Evolutionary conservation across 2,113 vertebrate genomes (phyloP).

Genomic region (Bungarus multicinctus): DNA sequence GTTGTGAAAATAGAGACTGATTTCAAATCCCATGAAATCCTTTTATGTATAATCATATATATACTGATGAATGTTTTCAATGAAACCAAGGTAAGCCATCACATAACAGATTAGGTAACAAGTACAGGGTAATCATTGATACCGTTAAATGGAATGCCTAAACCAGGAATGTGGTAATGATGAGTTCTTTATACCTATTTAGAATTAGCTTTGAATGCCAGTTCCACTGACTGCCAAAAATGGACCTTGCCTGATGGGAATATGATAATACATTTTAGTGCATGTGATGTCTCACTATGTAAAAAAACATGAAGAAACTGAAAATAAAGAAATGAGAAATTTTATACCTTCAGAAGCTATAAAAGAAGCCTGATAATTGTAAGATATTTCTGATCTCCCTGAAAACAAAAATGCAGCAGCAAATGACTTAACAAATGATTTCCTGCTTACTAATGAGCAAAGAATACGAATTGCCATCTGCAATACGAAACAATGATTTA

Average conservation of each 20-base stretch:
- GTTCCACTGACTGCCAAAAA: neutral
- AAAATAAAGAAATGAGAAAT: neutral
- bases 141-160: neutral
- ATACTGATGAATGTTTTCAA: neutral
- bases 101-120: neutral
- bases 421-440: neutral
- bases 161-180: neutral
- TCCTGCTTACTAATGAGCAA: neutral
- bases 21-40: neutral
- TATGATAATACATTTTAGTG: neutral
- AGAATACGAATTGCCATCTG: neutral
- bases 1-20: neutral
- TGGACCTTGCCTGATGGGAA: neutral
- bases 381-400: neutral
- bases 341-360: neutral
- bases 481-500: neutral
- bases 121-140: neutral
- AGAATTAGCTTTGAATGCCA: neutral
- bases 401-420: neutral
- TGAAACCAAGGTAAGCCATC: neutral
- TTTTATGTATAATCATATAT: neutral
- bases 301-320: neutral
- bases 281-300: neutral
- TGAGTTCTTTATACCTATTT: neutral
- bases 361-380: neutral